Conservation (phyloP, 2,888 invertebrate genomes). For the Lomographa bimaculata region DNA sequence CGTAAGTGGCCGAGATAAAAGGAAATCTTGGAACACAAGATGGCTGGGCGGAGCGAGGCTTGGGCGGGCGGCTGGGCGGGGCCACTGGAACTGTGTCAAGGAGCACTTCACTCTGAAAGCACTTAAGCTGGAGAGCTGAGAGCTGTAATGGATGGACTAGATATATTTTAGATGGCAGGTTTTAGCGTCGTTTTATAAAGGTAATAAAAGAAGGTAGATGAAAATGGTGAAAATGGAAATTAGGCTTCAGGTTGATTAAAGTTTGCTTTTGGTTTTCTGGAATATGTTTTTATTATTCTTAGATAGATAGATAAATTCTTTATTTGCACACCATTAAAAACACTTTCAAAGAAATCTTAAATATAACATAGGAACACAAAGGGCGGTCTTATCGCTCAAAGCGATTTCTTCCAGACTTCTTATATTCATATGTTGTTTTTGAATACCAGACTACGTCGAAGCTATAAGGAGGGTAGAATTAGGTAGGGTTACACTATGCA, state of each 20-base stretch:
- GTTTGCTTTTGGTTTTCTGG: too few relatives aligned
- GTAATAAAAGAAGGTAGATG: constrained; percentile 29
- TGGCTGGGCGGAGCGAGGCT: constrained; percentile 44
- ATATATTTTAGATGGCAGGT: constrained; percentile 26
- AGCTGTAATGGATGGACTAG: constrained; percentile 43
- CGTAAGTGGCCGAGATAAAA: constrained; percentile 33
- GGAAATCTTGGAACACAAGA: constrained; percentile 32
- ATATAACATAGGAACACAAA: too few relatives aligned
- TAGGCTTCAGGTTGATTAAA: constrained; percentile 2
- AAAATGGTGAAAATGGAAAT: constrained; percentile 15
- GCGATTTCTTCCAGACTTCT: too few relatives aligned
- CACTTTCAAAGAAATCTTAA: too few relatives aligned
- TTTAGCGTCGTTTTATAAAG: constrained; percentile 26
- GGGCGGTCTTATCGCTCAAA: too few relatives aligned
- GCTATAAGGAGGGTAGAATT: too few relatives aligned
- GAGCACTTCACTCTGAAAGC: constrained; percentile 50
- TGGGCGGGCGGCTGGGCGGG: constrained; percentile 58
- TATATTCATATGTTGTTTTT: too few relatives aligned
- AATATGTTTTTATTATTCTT: too few relatives aligned
- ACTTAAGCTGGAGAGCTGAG: constrained; percentile 41
- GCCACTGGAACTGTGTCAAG: constrained; percentile 60
- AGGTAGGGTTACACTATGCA: too few relatives aligned
- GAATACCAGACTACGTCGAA: too few relatives aligned
- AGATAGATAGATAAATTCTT: too few relatives aligned
- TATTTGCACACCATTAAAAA: too few relatives aligned